Conservation (phyloP, 2,113 vertebrate genomes). For the Harpagus bidentatus region DNA sequence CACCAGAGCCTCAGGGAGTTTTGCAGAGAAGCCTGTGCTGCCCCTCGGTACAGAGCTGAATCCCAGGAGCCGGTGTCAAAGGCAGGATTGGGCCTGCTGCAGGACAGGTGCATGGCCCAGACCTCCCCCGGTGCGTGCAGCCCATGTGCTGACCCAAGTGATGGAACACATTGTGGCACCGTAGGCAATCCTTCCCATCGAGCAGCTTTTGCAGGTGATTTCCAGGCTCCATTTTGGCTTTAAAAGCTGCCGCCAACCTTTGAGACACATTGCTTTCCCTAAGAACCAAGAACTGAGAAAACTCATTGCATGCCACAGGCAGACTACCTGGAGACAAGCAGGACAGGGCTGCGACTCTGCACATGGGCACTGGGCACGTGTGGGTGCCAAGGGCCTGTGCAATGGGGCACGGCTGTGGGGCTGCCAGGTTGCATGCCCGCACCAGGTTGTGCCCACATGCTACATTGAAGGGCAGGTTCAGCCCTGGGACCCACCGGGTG, state of each 20-base stretch:
- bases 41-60: fast-evolving
- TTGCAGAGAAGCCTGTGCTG: not conserved
- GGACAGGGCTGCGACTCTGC: not conserved
- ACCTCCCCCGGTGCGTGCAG: fast-evolving
- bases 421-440: not conserved
- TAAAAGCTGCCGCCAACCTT: not conserved
- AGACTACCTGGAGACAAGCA: not conserved
- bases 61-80: fast-evolving
- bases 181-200: fast-evolving
- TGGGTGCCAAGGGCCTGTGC: not conserved
- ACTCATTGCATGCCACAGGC: not conserved
- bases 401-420: not conserved
- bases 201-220: not conserved
- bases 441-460: fast-evolving
- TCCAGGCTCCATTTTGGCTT: not conserved
- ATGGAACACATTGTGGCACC: not conserved
- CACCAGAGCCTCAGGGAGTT: fast-evolving
- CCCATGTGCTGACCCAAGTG: not conserved
- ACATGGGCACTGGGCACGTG: fast-evolving
- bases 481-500: fast-evolving
- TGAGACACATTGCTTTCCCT: not conserved
- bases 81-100: not conserved
- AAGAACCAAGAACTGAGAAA: not conserved
- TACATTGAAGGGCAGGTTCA: not conserved
- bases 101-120: not conserved